These are phyloP conservation scores for Ips nitidus DNA, from an alignment of 1,140 invertebrate genomes.

Conservation along the genomic window DNA sequence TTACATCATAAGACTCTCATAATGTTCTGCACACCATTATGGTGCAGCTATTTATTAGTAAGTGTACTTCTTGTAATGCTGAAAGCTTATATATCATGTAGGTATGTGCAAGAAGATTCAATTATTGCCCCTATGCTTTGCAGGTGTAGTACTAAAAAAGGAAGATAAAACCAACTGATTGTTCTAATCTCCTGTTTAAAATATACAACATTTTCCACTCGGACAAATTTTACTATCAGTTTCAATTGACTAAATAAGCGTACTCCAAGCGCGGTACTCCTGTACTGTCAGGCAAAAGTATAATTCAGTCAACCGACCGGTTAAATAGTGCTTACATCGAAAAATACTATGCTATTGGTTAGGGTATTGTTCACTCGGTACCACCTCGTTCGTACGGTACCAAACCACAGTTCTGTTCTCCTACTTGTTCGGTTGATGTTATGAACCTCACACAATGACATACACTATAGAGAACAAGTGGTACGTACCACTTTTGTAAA, in stretches of 20 bases:
- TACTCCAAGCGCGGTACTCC: background rate
- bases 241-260: background rate
- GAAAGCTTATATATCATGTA: background rate
- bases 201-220: constrained; percentile 27
- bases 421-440: background rate
- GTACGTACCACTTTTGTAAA: background rate
- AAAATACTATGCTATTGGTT: too few relatives aligned
- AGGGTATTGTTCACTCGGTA: too few relatives aligned
- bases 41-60: background rate
- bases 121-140: too few relatives aligned
- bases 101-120: too few relatives aligned
- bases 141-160: too few relatives aligned
- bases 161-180: too few relatives aligned
- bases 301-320: background rate
- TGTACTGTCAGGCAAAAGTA: background rate
- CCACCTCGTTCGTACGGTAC: background rate
- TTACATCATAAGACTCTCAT: constrained; percentile 17
- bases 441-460: constrained; percentile 21
- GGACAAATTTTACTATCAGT: constrained; percentile 11
- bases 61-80: background rate
- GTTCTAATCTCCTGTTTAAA: constrained; percentile 4
- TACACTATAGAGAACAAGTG: background rate
- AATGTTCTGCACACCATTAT: background rate
- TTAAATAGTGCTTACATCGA: background rate
- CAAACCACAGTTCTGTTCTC: background rate